Base-by-base conservation (phyloP, 2,797 vertebrate genomes). In the Spondyliosoma cantharus region DNA sequence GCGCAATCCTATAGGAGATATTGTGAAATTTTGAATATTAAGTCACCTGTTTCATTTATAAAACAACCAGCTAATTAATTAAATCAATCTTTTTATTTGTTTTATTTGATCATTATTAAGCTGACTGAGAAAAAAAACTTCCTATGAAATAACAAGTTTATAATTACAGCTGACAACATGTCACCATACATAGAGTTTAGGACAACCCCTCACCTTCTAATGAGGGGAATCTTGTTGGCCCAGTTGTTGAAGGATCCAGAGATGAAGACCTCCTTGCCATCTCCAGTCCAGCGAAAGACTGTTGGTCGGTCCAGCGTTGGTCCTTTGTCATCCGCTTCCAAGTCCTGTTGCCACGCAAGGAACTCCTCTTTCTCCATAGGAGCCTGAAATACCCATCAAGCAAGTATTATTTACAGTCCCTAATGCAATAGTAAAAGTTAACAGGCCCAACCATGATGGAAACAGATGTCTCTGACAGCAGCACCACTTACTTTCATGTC, bases 241-340 rank as follows among this genome's bases (percentile, higher is more conserved):
- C 98, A 99, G 92, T 96, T 99, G 93, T 98, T 98, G 91, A 99
- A 99, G 65, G 98, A 97, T 4, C 98, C 98, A 4, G 98, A 97
- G 20, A 99, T 85, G 87, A 94, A 99, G 66, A 99, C 96, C 79
- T 99, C 98, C 58, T 96, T 99, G 76, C 97, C 97, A 5, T 96
- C 97, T 29, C 97, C 98, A 0, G 96, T 98, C 98, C 98, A 99
- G 61, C 98, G 97, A 80, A 99, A 99, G 0, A 99, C 98, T 0
- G 98, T 99, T 0, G 97, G 98, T 32, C 96, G 94, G 72, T 97
- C 97, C 58, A 97, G 93, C 14, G 96, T 91, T 0, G 95, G 93
- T 0, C 88, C 95, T 93, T 97, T 98, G 71, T 98, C 97, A 0
- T 95, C 96, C 62, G 95, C 95, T 76, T 99, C 97, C 75, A 99